Evolutionary conservation across 1,140 invertebrate genomes (phyloP).

Genomic region (Drosophila mojavensis): DNA sequence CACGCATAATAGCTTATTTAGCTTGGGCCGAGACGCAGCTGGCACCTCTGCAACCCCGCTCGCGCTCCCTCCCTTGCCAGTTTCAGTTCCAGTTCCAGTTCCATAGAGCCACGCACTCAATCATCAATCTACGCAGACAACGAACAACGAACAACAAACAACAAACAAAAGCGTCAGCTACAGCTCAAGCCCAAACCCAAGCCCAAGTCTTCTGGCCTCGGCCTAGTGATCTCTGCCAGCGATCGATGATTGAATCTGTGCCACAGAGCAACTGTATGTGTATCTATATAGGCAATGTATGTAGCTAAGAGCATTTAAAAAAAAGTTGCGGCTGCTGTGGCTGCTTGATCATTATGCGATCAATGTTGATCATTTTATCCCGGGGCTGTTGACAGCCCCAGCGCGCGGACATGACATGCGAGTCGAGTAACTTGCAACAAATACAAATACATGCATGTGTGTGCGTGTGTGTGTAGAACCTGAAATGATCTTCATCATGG

Average conservation of each 20-base stretch:
- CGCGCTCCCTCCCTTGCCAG: not conserved
- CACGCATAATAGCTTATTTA: constrained; percentile 83
- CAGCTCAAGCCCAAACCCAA: not conserved
- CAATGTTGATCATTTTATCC: constrained; percentile 84
- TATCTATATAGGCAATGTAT: not conserved
- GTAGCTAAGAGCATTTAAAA: constrained; percentile 65
- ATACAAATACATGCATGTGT: not conserved
- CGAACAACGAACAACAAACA: not conserved
- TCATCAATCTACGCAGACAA: constrained; percentile 69
- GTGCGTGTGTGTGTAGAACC: constrained; percentile 40
- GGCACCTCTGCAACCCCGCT: no score
- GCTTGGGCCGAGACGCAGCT: constrained; percentile 39
- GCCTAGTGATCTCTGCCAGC: constrained; percentile 25
- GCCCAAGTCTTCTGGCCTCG: constrained; percentile 1
- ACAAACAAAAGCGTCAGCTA: constrained; percentile 27
- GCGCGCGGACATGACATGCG: constrained; percentile 83
- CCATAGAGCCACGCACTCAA: constrained; percentile 61
- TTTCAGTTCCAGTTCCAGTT: constrained; percentile 14
- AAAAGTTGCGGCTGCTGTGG: constrained; percentile 50
- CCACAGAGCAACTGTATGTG: constrained; percentile 19
- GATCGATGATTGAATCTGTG: constrained; percentile 53
- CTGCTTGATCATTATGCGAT: constrained; percentile 81
- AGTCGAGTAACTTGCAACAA: constrained; percentile 51
- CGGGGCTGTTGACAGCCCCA: constrained; percentile 83
- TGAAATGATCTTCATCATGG: constrained; percentile 78